Evolutionary conservation across 2,888 invertebrate genomes (phyloP).

Genomic region (Papilio demoleus): DNA sequence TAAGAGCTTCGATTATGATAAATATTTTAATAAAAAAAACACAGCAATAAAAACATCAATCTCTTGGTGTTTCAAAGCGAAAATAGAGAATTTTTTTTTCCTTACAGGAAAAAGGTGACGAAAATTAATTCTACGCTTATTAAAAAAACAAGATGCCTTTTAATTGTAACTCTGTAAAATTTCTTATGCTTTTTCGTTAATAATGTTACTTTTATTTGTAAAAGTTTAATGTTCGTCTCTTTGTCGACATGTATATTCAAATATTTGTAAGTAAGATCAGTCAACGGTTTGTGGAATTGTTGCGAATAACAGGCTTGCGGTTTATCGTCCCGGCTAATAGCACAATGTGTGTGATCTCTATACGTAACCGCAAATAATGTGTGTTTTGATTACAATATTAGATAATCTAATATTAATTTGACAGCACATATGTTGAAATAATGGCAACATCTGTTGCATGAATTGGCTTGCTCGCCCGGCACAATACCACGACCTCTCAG

Average conservation of each 20-base stretch:
- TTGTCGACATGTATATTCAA: constrained; percentile 1
- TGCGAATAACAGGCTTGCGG: constrained; percentile 26
- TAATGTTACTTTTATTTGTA: background rate
- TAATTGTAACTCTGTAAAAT: background rate
- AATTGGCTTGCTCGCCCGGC: too few relatives aligned
- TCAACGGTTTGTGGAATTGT: background rate
- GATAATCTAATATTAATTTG: background rate
- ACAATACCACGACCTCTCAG: too few relatives aligned
- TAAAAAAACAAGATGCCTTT: background rate
- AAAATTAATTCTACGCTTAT: background rate
- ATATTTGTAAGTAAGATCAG: constrained; percentile 6
- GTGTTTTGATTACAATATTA: background rate
- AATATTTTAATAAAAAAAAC: background rate
- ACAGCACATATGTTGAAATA: background rate
- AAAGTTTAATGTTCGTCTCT: background rate
- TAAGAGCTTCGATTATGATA: too few relatives aligned
- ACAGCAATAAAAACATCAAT: background rate
- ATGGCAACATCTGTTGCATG: background rate
- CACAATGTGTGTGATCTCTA: constrained; percentile 14
- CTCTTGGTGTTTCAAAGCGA: background rate
- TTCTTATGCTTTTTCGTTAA: background rate
- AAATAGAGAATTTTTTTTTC: background rate
- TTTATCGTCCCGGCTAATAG: constrained; percentile 7
- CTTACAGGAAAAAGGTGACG: background rate
- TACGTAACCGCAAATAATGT: constrained; percentile 16